Conservation (phyloP, 2,888 invertebrate species). For the Beris morrisii region DNA sequence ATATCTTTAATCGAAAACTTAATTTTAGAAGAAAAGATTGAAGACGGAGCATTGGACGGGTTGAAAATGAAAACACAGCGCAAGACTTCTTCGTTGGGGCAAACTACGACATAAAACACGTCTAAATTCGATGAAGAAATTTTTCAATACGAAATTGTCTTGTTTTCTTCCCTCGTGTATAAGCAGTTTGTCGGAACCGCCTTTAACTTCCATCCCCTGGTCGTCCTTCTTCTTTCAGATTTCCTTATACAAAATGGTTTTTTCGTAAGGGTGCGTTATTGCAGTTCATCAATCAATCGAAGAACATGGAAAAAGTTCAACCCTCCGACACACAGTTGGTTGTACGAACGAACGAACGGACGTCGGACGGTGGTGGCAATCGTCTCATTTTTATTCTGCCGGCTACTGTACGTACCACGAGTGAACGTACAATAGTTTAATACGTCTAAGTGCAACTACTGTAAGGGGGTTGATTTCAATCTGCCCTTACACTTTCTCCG, state of each 20-base stretch:
- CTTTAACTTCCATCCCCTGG: slow-evolving; percentile 16
- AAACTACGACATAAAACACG: no score
- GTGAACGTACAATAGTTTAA: no score
- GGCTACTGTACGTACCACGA: no score
- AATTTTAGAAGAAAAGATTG: slow-evolving; percentile 19
- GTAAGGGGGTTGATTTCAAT: no score
- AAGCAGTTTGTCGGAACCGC: slow-evolving; percentile 15
- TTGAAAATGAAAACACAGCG: background rate
- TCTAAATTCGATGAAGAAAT: no score
- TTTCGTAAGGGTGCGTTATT: slow-evolving; percentile 36
- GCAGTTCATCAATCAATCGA: slow-evolving; percentile 40
- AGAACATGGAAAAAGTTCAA: slow-evolving; percentile 9
- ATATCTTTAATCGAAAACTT: slow-evolving; percentile 34
- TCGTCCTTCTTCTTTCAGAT: slow-evolving; percentile 7
- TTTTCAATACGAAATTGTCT: slow-evolving; percentile 26
- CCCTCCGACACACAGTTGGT: slow-evolving; percentile 7
- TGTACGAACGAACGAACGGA: background rate
- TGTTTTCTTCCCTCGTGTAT: background rate
- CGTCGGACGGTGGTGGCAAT: background rate
- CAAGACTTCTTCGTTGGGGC: background rate
- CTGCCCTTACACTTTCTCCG: no score
- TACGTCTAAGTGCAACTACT: no score
- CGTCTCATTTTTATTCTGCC: background rate
- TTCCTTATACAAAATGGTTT: slow-evolving; percentile 21
- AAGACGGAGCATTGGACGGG: background rate